Conservation (phyloP, 1,140 invertebrate genomes). For the Hyles euphorbiae region DNA sequence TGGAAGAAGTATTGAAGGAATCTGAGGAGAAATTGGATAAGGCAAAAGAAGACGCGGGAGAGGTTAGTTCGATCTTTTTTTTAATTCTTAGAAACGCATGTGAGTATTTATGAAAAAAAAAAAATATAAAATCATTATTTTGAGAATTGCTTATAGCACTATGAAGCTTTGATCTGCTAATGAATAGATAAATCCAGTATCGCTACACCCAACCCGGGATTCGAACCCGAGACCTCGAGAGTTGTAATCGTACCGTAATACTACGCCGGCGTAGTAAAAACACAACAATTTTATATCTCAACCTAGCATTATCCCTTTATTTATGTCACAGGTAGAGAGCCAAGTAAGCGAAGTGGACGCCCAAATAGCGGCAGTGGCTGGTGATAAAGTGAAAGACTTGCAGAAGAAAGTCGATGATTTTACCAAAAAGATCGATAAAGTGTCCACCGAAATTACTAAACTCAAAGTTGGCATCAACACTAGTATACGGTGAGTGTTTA, state of each 20-base stretch:
- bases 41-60: constrained; percentile 77
- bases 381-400: constrained; percentile 81
- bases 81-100: no score
- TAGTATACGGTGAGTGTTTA: constrained; percentile 78
- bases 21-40: constrained; percentile 78
- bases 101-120: no score
- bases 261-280: no score
- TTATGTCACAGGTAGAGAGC: constrained; percentile 74
- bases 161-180: no score
- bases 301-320: background rate
- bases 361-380: constrained; percentile 68
- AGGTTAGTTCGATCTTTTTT: no score
- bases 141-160: no score
- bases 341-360: constrained; percentile 85
- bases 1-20: constrained; percentile 73
- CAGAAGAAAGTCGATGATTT: constrained; percentile 84
- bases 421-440: constrained; percentile 82
- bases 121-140: no score
- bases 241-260: no score
- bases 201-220: background rate
- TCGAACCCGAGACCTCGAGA: no score
- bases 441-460: constrained; percentile 83
- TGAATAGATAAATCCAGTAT: no score
- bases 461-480: constrained; percentile 90
- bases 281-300: background rate